Evolutionary conservation across 2,113 vertebrate species (phyloP).

Genomic region (Gnathonemus echidnorhynchus): DNA sequence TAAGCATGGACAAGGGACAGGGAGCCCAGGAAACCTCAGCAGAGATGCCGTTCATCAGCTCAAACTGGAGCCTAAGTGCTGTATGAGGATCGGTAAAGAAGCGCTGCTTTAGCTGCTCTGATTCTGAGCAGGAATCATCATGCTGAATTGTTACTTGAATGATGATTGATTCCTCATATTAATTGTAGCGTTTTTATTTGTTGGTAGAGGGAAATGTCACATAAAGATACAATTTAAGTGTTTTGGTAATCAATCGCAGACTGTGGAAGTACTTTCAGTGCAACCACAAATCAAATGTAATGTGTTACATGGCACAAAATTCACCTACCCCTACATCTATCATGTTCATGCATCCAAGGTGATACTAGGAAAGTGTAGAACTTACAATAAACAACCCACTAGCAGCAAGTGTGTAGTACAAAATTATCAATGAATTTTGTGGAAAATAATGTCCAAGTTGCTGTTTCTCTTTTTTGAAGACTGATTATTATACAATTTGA

Average conservation of each 20-base stretch:
- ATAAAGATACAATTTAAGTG: neutral
- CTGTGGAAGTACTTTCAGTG: neutral
- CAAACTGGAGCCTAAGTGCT: neutral
- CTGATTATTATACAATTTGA: neutral
- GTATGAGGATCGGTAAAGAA: neutral
- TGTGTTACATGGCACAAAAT: neutral
- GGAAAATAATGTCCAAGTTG: neutral
- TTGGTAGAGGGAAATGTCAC: neutral
- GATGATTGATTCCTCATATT: neutral
- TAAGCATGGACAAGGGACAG: neutral
- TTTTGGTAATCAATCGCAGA: neutral
- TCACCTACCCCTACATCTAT: neutral
- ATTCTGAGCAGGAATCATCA: neutral
- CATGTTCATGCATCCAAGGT: neutral
- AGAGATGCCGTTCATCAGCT: neutral
- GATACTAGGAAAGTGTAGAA: neutral
- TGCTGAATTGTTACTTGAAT: neutral
- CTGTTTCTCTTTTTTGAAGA: neutral
- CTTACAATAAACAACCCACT: too few relatives aligned
- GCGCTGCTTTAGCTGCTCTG: neutral
- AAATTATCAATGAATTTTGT: too few relatives aligned
- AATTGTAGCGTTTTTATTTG: neutral
- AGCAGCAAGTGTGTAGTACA: too few relatives aligned
- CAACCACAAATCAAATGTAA: neutral
- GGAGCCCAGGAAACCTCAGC: neutral